Evolutionary conservation across 2,797 vertebrate species (phyloP), one percentile per base, ranked within the genome.

Genomic region (Myotis findleyi): DNA sequence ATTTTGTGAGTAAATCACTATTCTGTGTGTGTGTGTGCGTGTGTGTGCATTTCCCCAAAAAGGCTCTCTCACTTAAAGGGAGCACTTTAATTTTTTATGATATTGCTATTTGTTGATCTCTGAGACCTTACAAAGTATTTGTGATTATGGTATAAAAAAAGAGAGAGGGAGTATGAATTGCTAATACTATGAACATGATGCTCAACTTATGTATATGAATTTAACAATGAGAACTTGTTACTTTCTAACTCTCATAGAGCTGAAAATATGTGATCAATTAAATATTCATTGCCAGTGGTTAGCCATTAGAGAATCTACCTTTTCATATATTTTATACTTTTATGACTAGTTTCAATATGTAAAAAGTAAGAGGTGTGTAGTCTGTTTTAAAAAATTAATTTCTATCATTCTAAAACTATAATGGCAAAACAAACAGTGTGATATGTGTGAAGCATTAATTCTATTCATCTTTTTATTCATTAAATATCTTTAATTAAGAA

Each of bases 21-120:
- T 73, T 73, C 20, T 47, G 17, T 62, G 12, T 57, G 8, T 36
- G 27, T 75, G 62, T 62, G 16, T 51, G 27, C 17, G 3, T 53
- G 21, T 6, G 16, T 51, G 17, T 21, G 53, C 53, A 57, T 76
- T 33, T 9, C 3, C 36, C 62, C 17, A 6, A 25, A 91, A 93
- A 96, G 51, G 62, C 87, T 97, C 87, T 97, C 96, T 97, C 96
- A 96, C 76, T 38, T 23, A 95, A 0, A 1, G 87, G 93, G 57
- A 95, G 49, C 93, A 97, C 95, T 98, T 97, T 98, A 97, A 98
- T 98, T 97, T 98, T 97, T 95, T 95, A 97, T 95, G 93, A 77
- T 97, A 72, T 92, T 96, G 89, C 33, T 36, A 41, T 33, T 12
- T 96, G 93, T 87, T 98, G 93, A 97, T 93, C 97, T 98, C 94